phyloP scores from a whole-genome alignment of 2,797 vertebrate genomes.

The Gastrophryne carolinensis region DNA sequence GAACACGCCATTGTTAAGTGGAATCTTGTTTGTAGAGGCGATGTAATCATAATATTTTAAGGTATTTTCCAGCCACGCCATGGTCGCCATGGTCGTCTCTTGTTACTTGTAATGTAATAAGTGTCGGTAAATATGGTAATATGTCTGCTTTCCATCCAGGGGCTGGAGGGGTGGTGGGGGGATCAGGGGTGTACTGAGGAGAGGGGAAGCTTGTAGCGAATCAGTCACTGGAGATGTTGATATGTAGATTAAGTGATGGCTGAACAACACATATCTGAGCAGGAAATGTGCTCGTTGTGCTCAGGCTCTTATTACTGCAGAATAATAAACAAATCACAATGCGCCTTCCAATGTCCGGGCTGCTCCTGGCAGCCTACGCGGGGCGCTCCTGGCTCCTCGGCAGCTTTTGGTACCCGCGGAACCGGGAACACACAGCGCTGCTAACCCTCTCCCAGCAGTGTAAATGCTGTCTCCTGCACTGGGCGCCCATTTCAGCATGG shows the following conservation, averaged over 20 bases:
- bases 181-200: conserved; percentile 20
- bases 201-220: conserved; percentile 42
- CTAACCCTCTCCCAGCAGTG: too few relatives aligned
- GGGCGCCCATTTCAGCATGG: conserved; percentile 24
- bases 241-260: conserved; percentile 48
- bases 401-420: too few relatives aligned
- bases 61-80: conserved; percentile 2
- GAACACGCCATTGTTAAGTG: neutral
- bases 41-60: conserved; percentile 30
- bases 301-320: conserved; percentile 44
- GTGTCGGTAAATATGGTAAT: conserved; percentile 35
- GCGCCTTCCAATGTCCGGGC: too few relatives aligned
- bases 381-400: too few relatives aligned
- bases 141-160: conserved; percentile 27
- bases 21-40: neutral
- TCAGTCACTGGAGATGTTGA: conserved; percentile 41
- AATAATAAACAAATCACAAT: conserved; percentile 48
- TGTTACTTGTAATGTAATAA: conserved; percentile 34
- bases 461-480: too few relatives aligned
- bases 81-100: conserved; percentile 9
- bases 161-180: too few relatives aligned
- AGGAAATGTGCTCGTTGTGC: conserved; percentile 48
- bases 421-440: too few relatives aligned
- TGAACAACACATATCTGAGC: conserved; percentile 47
- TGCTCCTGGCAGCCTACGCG: too few relatives aligned